A percentile compares a stretch with the other conserved stretches of the same genome.
Conservation (phyloP, 2,888 invertebrate species). For the Heliconius erato region DNA sequence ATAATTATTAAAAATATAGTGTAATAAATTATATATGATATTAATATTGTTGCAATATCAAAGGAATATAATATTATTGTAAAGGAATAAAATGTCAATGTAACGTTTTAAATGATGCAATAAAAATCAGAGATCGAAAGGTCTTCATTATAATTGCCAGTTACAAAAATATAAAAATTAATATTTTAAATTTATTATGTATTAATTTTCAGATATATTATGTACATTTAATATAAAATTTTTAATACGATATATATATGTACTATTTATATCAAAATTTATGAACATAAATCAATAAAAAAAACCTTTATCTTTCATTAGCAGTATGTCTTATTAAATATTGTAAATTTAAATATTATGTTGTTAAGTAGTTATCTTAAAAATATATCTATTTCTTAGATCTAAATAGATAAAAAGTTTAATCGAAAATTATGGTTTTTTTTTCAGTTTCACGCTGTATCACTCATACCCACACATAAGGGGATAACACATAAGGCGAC, state of each 20-base stretch:
- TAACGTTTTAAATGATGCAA: slow-evolving; percentile 17
- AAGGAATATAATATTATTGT: not conserved
- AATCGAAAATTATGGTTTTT: not conserved
- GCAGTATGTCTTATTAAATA: not conserved
- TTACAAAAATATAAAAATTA: slow-evolving; percentile 6
- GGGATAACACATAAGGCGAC: no score
- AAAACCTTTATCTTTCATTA: not conserved
- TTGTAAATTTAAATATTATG: not conserved
- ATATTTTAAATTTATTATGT: not conserved
- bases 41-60: slow-evolving; percentile 11
- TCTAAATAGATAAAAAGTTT: not conserved
- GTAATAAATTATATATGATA: not conserved
- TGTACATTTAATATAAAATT: not conserved
- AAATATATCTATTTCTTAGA: not conserved
- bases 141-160: slow-evolving; percentile 9
- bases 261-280: not conserved
- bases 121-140: slow-evolving; percentile 17
- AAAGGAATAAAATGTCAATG: slow-evolving; percentile 18
- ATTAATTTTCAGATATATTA: not conserved
- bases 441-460: no score
- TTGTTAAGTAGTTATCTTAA: not conserved
- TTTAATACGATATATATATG: not conserved
- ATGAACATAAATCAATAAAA: not conserved
- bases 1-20: not conserved
- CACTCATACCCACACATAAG: no score